Base-by-base conservation (phyloP, 2,797 vertebrate species). In the Mycteria americana region DNA sequence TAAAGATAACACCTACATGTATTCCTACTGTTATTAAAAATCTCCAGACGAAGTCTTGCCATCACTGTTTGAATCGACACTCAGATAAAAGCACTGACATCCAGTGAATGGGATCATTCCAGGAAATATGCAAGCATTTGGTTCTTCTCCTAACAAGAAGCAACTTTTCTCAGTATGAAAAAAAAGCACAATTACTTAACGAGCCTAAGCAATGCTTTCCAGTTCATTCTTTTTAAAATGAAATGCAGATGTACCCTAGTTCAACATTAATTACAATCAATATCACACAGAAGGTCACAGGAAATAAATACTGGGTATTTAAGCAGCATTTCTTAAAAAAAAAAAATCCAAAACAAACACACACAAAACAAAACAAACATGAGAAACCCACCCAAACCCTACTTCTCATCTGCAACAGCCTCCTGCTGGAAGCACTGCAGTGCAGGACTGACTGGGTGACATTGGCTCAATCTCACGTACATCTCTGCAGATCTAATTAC, bases 161-260 rank as follows among this genome's bases (percentile, higher is more conserved):
- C 1, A 53, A 78, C 7, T 39, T 56, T 78, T 76, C 48, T 64
- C 35, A 76, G 43, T 37, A 79, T 16, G 46, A 87, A 92, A 89
- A 87, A 27, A 67, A 81, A 91, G 35, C 45, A 59, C 15, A 63
- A 18, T 67, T 82, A 43, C 19, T 72, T 62, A 82, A 64, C 0
- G 8, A 74, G 23, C 17, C 14, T 30, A 68, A 73, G 43, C 9
- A 82, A 89, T 41, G 16, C 2, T 69, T 87, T 56, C 86, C 69
- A 78, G 37, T 45, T 70, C 48, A 79, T 88, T 84, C 31, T 81
- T 95, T 78, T 60, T 45, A 51, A 74, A 91, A 95, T 75, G 3
- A 95, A 89, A 92, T 31, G 21, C 92, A 97, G 56, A 94, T 62
- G 69, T 28, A 90, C 8, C 17, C 23, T 53, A 67, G 78, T 77